Conservation (phyloP, 1,140 invertebrate species). For the Gonatopus flavifemur region DNA sequence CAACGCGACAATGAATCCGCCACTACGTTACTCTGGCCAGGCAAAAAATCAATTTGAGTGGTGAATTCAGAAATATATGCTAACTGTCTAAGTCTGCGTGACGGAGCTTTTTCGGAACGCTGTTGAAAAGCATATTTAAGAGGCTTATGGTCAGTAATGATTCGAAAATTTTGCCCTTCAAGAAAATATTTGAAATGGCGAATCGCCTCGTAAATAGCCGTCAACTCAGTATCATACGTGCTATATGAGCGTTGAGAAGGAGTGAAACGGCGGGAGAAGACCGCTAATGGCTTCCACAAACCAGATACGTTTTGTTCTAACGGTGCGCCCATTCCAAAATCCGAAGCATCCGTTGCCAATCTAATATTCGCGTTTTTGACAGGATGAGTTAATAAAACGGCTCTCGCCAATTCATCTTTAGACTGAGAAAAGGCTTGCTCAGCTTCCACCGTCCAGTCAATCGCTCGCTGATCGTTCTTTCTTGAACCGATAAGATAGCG, state of each 20-base stretch:
- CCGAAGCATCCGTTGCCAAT: neutral
- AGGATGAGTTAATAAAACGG: conserved; percentile 1
- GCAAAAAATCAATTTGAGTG: too few relatives aligned
- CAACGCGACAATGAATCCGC: too few relatives aligned
- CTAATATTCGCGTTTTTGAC: neutral
- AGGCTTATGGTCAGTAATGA: neutral
- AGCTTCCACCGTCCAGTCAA: conserved; percentile 11
- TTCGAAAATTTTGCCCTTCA: neutral
- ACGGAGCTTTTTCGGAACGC: neutral
- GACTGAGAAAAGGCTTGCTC: conserved; percentile 22
- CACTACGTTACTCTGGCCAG: too few relatives aligned
- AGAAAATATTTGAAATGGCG: neutral
- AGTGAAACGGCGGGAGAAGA: neutral
- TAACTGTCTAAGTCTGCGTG: neutral
- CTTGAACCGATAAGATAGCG: neutral
- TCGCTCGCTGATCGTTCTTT: conserved; percentile 10
- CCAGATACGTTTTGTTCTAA: neutral
- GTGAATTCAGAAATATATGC: neutral
- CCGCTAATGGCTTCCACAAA: neutral
- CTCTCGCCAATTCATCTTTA: conserved; percentile 18
- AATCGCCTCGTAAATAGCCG: neutral
- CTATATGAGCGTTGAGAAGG: neutral
- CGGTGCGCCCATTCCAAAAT: neutral
- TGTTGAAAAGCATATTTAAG: neutral
- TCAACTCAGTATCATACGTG: neutral